These are phyloP conservation scores for Gadopsis bispinosus DNA, from an alignment of 2,797 vertebrate species.

Conservation along the genomic window DNA sequence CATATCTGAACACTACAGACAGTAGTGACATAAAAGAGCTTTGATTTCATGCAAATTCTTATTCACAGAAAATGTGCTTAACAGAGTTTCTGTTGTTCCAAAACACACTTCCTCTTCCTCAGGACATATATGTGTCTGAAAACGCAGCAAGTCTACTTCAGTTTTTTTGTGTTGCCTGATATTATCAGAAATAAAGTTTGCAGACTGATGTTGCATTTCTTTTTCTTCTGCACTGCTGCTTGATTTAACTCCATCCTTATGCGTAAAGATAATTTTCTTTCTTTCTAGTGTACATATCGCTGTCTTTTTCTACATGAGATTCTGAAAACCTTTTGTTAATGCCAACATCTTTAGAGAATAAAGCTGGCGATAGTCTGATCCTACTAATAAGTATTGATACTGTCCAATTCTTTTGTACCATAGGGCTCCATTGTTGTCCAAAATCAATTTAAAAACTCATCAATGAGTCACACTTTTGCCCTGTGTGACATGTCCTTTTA, in stretches of 20 bases:
- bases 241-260: neutral
- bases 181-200: slow-evolving; percentile 11
- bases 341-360: neutral
- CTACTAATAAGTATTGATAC: neutral
- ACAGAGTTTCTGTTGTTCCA: neutral
- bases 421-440: slow-evolving; percentile 5
- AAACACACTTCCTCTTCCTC: slow-evolving; percentile 23
- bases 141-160: neutral
- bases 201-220: neutral
- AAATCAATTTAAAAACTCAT: slow-evolving; percentile 6
- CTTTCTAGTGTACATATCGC: neutral
- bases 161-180: neutral
- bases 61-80: neutral
- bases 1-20: neutral
- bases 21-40: neutral
- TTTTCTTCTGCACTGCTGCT: neutral
- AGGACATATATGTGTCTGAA: neutral
- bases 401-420: neutral
- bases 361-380: neutral
- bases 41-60: neutral
- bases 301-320: neutral
- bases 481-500: too few relatives aligned
- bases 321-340: neutral
- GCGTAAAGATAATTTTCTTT: neutral
- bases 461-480: neutral